Conservation (phyloP, 2,888 invertebrate species). For the Lithophane semibrunnea region DNA sequence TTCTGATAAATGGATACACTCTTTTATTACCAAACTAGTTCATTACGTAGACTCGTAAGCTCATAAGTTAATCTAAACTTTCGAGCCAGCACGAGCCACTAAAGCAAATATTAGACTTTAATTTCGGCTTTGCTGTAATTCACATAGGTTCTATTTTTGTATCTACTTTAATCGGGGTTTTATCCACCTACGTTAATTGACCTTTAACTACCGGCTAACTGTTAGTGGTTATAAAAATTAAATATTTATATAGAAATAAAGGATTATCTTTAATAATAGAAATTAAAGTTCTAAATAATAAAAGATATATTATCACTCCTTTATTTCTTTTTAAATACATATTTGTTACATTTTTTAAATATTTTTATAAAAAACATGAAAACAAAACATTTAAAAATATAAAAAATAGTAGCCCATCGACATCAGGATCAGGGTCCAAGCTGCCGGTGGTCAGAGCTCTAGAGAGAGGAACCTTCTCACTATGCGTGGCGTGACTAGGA, state of each 20-base stretch:
- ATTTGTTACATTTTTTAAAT: too few species aligned
- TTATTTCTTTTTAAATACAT: too few species aligned
- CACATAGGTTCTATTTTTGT: conserved; percentile 1
- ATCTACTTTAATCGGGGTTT: neutral
- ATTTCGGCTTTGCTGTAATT: conserved; percentile 2
- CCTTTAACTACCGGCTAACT: neutral
- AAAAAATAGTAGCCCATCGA: too few species aligned
- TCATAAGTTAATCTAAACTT: conserved; percentile 17
- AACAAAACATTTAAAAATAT: too few species aligned
- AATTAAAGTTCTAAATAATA: too few species aligned
- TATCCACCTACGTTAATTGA: neutral
- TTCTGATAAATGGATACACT: neutral
- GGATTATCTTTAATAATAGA: neutral
- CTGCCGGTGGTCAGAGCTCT: too few species aligned
- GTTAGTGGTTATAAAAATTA: too few species aligned
- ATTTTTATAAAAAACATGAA: too few species aligned
- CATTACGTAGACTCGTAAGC: conserved; percentile 2
- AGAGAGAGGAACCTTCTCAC: too few species aligned
- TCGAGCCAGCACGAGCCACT: neutral
- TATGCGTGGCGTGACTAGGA: too few species aligned
- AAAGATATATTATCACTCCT: too few species aligned
- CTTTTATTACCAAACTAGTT: neutral
- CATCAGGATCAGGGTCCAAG: too few species aligned
- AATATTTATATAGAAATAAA: neutral
- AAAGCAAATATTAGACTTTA: conserved; percentile 1